Evolutionary conservation across 2,797 vertebrate species (phyloP).

Genomic region (Sarcoramphus papa): DNA sequence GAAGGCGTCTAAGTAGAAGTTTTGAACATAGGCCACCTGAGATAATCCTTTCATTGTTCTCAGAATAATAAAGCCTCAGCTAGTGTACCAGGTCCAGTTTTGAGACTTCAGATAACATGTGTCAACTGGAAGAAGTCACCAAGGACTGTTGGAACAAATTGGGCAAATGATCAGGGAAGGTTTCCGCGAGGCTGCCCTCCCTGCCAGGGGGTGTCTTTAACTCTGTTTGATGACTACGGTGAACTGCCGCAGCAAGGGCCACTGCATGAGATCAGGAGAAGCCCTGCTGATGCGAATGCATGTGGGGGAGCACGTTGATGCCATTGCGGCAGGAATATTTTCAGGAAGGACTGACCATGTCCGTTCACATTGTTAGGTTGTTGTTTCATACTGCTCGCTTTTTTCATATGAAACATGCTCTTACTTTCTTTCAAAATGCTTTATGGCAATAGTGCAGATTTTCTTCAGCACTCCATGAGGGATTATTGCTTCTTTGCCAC

Average conservation of each 20-base stretch:
- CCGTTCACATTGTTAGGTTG: fast-evolving
- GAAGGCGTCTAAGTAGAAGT: not conserved
- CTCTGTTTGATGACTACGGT: not conserved
- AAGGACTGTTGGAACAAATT: not conserved
- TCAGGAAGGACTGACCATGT: not conserved
- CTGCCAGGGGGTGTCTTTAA: not conserved
- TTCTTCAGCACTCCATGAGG: not conserved
- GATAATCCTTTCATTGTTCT: not conserved
- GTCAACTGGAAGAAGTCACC: not conserved
- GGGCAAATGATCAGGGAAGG: too few species aligned
- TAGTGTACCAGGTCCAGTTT: not conserved
- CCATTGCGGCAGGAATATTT: fast-evolving
- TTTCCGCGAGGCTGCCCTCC: not conserved
- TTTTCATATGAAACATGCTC: not conserved
- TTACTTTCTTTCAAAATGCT: not conserved
- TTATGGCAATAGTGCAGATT: not conserved
- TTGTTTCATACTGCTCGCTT: not conserved
- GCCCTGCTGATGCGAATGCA: fast-evolving
- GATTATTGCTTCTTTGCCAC: not conserved
- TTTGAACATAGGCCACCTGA: not conserved
- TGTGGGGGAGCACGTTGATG: too few species aligned
- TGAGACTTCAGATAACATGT: not conserved
- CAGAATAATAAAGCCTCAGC: not conserved
- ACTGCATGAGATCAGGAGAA: not conserved
- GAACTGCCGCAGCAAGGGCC: not conserved